Conservation (phyloP, 2,888 invertebrate species). For the Eupsilia transversa region DNA sequence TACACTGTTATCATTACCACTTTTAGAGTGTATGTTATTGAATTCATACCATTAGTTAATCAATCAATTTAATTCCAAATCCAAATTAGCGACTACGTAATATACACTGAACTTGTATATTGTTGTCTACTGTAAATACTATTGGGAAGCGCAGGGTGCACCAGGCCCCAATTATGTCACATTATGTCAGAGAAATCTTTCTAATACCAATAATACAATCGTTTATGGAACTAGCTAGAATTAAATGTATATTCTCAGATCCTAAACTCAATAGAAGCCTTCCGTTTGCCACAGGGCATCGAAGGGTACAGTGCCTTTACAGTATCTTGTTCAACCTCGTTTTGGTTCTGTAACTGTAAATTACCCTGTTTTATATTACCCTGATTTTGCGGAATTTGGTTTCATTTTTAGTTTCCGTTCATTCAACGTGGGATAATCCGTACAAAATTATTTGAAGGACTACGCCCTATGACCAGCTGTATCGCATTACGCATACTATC, state of each 20-base stretch:
- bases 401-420: constrained; percentile 8
- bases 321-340: not conserved
- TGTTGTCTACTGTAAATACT: constrained; percentile 1
- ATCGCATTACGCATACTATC: constrained; percentile 14
- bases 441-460: constrained; percentile 54
- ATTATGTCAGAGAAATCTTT: not conserved
- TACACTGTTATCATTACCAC: not conserved
- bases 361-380: not conserved
- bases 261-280: not conserved
- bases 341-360: constrained; percentile 28
- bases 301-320: not conserved
- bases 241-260: not conserved
- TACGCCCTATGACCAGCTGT: constrained; percentile 20
- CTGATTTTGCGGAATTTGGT: not conserved
- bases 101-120: constrained; percentile 2
- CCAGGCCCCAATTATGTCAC: not conserved
- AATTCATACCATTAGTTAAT: not conserved
- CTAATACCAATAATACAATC: not conserved
- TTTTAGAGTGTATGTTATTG: not conserved
- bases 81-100: constrained; percentile 6
- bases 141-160: not conserved
- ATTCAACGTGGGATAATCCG: not conserved
- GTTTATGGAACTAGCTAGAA: not conserved
- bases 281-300: not conserved
- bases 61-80: not conserved